Base-by-base conservation (phyloP, 2,888 invertebrate species). In the Odontocerum albicorne region DNA sequence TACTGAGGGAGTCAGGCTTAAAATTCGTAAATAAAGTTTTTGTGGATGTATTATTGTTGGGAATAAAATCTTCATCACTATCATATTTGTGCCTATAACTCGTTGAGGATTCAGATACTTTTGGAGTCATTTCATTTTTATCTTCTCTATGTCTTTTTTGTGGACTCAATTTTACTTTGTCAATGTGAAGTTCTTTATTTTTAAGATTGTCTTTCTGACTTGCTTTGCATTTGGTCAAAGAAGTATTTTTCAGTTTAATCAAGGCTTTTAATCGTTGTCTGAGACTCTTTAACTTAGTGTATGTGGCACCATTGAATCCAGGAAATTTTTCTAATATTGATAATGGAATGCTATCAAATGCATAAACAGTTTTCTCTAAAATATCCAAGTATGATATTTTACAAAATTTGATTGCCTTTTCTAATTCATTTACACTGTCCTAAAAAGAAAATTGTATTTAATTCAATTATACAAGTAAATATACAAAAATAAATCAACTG, bases 341-440 rank as follows among this genome's bases (percentile, higher is more conserved):
- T 10, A 80, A 70, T 1, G 87, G 87, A 62, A 87, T 82, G 70
- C 79, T 80, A 62, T 83, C 82, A 61, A 87, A 79, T 0, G 85
- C 81, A 16, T 70, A 70, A 58, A 76, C 80, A 63, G 83, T 81
- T 69, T 83, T 86, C 64, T 87, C 85, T 64, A 86, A 68, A 32
- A 87, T 66, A 63, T 84, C 77, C 59, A 80, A 72, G 61, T 86
- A 83, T 58, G 81, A 73, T 46, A 72, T 70, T 67, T 79, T 82
- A 49, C 73, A 75, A 54, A 54, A 59, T 15, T 40, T 49, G 12
- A 61, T 8, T 10, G 58, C 49, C 16, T 52, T 38, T 36, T 61
- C 61, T 32, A 53, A 12, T 16, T 53, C 51, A 8, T n/a, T 15
- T 15, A 50, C 15, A 13, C 39, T 36, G 19, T 47, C 45, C 61